Percentiles rank a stretch among this genome's conserved stretches.
These are phyloP conservation scores for Hydrotaea cyrtoneurina DNA, from an alignment of 2,888 invertebrate genomes.

Conservation along the genomic window DNA sequence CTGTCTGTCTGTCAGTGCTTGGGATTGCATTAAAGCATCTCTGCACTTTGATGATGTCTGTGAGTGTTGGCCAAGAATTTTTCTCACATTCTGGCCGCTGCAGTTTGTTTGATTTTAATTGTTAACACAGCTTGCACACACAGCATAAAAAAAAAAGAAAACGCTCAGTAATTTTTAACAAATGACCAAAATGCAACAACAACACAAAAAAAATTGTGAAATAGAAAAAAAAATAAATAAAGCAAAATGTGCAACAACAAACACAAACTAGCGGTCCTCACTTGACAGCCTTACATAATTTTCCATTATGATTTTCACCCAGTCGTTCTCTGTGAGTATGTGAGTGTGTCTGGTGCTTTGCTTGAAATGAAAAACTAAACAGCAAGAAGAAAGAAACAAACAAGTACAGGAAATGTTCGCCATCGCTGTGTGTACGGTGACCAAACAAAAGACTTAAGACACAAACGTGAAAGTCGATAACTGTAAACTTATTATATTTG, in stretches of 20 bases:
- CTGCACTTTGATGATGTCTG: not conserved
- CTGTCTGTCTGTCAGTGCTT: too few species aligned
- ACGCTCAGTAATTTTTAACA: not conserved
- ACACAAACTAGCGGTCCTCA: constrained; percentile 35
- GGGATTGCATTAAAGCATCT: constrained; percentile 11
- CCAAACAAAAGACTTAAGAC: constrained; percentile 62
- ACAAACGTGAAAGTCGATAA: constrained; percentile 49
- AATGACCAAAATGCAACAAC: not conserved
- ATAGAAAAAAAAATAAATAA: not conserved
- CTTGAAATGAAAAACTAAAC: constrained; percentile 27
- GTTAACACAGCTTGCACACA: constrained; percentile 64
- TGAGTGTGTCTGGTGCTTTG: not conserved
- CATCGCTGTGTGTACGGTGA: constrained; percentile 35
- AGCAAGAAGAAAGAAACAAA: not conserved
- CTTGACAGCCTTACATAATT: constrained; percentile 63
- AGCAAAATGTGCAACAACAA: not conserved
- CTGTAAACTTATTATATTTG: constrained; percentile 40
- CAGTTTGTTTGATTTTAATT: constrained; percentile 61
- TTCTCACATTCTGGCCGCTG: constrained; percentile 51
- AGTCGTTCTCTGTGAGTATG: not conserved
- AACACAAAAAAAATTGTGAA: constrained; percentile 35
- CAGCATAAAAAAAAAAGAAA: too few species aligned
- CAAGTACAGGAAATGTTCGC: constrained; percentile 56
- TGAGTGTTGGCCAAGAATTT: constrained; percentile 25
- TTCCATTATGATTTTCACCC: constrained; percentile 51